Evolutionary conservation across 2,888 invertebrate genomes (phyloP).

Genomic region (Chrysolina americana): DNA sequence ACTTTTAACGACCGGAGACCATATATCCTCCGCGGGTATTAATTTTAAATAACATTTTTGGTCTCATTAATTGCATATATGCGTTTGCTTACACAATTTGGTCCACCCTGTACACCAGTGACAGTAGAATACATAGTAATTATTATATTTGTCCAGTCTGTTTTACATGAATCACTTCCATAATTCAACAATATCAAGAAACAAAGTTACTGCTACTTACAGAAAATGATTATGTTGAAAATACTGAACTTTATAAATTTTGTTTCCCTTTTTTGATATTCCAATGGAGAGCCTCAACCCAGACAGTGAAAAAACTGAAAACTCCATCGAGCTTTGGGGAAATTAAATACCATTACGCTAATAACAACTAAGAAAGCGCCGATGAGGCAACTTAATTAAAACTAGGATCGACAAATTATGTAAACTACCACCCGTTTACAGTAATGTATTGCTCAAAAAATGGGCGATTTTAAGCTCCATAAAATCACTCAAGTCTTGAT

Average conservation of each 20-base stretch:
- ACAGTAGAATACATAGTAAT: too few species aligned
- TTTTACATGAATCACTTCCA: too few species aligned
- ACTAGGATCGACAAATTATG: slow-evolving; percentile 12
- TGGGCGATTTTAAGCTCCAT: background rate
- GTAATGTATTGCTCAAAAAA: background rate
- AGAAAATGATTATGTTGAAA: too few species aligned
- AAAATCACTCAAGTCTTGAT: background rate
- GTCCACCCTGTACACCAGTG: too few species aligned
- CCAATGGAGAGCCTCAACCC: background rate
- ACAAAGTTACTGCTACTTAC: too few species aligned
- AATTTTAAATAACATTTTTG: too few species aligned
- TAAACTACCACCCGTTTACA: background rate
- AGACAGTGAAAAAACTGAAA: background rate
- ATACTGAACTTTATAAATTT: background rate
- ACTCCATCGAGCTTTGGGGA: background rate
- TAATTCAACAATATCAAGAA: too few species aligned
- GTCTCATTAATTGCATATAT: too few species aligned
- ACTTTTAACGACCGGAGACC: too few species aligned
- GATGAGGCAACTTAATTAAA: background rate
- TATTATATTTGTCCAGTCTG: too few species aligned
- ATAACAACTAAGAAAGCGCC: background rate
- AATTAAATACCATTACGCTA: background rate
- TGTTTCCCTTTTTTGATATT: background rate
- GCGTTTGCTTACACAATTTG: too few species aligned
- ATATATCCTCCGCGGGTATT: too few species aligned